These are phyloP conservation scores for Trichosurus vulpecula DNA, from an alignment of 2,797 vertebrate genomes.

Conservation along the genomic window DNA sequence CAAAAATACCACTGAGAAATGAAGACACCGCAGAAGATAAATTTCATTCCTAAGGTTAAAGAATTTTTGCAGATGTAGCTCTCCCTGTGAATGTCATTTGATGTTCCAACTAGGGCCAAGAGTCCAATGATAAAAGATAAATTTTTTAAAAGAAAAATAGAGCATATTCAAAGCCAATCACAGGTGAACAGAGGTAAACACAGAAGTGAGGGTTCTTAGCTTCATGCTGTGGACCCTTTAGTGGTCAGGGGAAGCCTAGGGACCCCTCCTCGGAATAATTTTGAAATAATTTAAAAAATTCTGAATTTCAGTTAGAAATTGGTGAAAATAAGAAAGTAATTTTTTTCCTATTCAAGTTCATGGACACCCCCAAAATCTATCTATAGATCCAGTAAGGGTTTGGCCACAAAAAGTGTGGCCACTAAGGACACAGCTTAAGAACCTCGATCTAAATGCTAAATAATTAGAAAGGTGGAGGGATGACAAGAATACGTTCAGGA, in stretches of 20 bases:
- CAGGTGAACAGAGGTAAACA: background rate
- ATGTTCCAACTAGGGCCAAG: background rate
- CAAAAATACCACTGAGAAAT: constrained; percentile 93
- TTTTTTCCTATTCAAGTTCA: background rate
- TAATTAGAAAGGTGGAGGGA: background rate
- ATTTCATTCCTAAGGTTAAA: constrained; percentile 8
- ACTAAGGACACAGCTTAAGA: background rate
- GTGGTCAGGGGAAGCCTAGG: background rate
- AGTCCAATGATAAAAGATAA: constrained; percentile 78
- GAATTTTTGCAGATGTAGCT: constrained; percentile 32
- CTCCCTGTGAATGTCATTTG: constrained; percentile 47
- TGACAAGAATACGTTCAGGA: background rate
- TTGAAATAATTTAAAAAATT: background rate
- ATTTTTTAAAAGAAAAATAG: background rate
- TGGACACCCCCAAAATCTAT: background rate
- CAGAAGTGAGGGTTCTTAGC: background rate
- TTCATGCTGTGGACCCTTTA: background rate
- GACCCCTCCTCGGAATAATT: background rate
- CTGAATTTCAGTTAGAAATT: background rate
- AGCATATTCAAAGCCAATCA: background rate
- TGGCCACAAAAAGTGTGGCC: too few species aligned
- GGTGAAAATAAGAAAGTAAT: background rate
- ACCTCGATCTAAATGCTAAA: background rate
- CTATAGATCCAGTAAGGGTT: background rate
- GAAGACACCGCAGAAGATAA: background rate